Conservation (phyloP, 2,888 invertebrate genomes). For the Drosophila conformis region DNA sequence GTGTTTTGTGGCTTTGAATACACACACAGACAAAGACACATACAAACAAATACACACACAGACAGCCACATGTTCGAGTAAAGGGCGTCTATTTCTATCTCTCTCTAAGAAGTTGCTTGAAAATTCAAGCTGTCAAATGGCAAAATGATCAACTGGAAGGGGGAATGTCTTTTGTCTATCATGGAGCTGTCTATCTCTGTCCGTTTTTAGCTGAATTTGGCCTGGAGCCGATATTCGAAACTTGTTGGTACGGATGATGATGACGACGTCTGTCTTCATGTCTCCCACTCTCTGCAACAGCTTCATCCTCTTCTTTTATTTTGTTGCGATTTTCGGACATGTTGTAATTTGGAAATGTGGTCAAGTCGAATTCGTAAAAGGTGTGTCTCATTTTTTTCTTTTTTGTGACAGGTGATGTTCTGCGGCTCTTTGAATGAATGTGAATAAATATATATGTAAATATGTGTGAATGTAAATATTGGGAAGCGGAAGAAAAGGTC, state of each 20-base stretch:
- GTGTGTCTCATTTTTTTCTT: slow-evolving; percentile 38
- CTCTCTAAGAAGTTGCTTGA: slow-evolving; percentile 42
- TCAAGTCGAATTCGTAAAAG: slow-evolving; percentile 39
- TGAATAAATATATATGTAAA: background rate
- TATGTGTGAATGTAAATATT: background rate
- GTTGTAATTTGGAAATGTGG: slow-evolving; percentile 55
- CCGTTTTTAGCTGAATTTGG: slow-evolving; percentile 18
- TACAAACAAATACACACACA: background rate
- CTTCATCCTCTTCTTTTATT: background rate
- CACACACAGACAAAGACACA: background rate
- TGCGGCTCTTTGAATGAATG: background rate
- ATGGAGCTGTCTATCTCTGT: slow-evolving; percentile 7
- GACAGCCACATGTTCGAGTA: slow-evolving; percentile 9
- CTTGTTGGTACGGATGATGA: slow-evolving; percentile 27
- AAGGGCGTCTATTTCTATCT: slow-evolving; percentile 43
- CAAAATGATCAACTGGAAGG: slow-evolving; percentile 6
- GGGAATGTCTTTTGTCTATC: slow-evolving; percentile 27
- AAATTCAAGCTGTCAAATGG: slow-evolving; percentile 25
- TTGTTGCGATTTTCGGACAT: slow-evolving; percentile 28
- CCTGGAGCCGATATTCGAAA: slow-evolving; percentile 28
- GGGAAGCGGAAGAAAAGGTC: slow-evolving; percentile 7
- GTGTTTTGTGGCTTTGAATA: slow-evolving; percentile 42
- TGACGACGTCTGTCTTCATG: slow-evolving; percentile 8
- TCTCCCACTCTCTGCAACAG: background rate
- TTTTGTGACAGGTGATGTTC: slow-evolving; percentile 52